phyloP scores from a whole-genome alignment of 2,888 invertebrate genomes.

The Drymonia ruficornis region DNA sequence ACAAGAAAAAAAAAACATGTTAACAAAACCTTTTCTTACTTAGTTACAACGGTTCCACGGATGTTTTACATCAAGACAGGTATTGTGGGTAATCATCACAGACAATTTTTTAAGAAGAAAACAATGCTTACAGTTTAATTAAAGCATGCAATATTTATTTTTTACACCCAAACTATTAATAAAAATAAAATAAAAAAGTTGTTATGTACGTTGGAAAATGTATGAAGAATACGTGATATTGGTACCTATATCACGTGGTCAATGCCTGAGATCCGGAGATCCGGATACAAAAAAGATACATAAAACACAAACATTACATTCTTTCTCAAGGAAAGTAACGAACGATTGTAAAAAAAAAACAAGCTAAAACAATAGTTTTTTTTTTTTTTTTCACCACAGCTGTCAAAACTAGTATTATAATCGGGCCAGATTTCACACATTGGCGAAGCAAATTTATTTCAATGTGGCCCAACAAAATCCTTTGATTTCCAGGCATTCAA shows the following conservation, averaged over 20 bases:
- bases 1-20: slow-evolving; percentile 43
- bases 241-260: neutral
- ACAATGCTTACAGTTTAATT: slow-evolving; percentile 10
- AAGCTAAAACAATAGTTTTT: too few relatives aligned
- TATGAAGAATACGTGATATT: neutral
- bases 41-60: slow-evolving; percentile 36
- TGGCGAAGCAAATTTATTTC: neutral
- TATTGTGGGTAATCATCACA: slow-evolving; percentile 38
- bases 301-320: neutral
- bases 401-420: neutral
- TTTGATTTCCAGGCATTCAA: slow-evolving; percentile 4
- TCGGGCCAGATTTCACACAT: neutral
- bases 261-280: neutral
- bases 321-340: neutral
- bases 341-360: neutral
- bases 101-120: slow-evolving; percentile 26
- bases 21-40: slow-evolving; percentile 48
- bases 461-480: neutral
- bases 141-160: slow-evolving; percentile 12
- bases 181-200: neutral
- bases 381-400: neutral
- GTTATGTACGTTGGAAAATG: too few relatives aligned
- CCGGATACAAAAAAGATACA: neutral
- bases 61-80: slow-evolving; percentile 26
- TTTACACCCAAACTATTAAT: neutral